These are phyloP conservation scores for Melinopterus prodromus DNA, from an alignment of 2,888 invertebrate genomes.

Conservation along the genomic window DNA sequence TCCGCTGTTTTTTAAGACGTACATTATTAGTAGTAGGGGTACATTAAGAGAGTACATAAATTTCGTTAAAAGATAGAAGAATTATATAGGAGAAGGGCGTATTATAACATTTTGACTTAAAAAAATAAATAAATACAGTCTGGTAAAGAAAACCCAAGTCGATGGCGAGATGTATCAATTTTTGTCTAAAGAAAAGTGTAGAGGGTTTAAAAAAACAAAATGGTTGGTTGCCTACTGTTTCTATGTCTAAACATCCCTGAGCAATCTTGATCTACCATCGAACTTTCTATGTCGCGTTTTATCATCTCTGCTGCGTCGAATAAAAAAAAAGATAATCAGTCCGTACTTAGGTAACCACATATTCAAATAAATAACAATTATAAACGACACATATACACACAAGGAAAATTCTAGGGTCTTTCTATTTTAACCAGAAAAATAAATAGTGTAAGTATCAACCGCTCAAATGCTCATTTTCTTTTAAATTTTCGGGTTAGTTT, in stretches of 20 bases:
- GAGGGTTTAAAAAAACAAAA: neutral
- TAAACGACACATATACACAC: neutral
- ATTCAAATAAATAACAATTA: conserved; percentile 4
- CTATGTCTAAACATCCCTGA: neutral
- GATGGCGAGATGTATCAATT: neutral
- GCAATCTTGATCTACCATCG: neutral
- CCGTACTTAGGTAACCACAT: neutral
- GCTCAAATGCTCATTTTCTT: too few species aligned
- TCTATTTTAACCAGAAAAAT: too few species aligned
- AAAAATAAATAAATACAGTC: neutral
- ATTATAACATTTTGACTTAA: neutral
- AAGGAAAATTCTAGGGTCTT: neutral
- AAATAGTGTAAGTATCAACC: too few species aligned
- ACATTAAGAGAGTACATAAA: neutral
- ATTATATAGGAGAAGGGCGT: neutral
- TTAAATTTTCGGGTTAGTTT: too few species aligned
- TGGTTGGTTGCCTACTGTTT: neutral
- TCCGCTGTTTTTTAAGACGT: neutral
- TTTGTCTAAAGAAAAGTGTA: neutral
- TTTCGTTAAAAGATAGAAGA: neutral
- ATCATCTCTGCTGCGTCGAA: neutral
- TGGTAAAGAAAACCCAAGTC: neutral
- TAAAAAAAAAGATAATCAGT: neutral
- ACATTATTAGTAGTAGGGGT: neutral
- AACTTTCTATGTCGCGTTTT: neutral